Evolutionary conservation across 2,888 invertebrate species (phyloP), one percentile per base, ranked within the genome.

Genomic region (Thecophora atra): DNA sequence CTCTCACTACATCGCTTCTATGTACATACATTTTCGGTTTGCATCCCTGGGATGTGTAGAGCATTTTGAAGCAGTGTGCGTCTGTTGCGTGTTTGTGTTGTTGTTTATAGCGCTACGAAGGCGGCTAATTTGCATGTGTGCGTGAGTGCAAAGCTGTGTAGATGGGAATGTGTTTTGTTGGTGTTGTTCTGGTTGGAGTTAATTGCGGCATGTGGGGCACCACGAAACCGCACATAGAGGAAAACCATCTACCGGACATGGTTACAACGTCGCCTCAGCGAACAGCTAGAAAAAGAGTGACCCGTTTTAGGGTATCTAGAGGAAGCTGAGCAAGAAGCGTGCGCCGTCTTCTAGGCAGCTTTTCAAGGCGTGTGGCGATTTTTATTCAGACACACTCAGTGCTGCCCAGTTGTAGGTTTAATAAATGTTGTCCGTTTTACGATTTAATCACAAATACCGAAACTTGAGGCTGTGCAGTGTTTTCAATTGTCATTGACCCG

Each of bases 401-500:
- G n/a, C n/a, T n/a, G n/a, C n/a, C n/a, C n/a, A n/a, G n/a, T n/a
- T n/a, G n/a, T n/a, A n/a, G n/a, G n/a, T n/a, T n/a, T n/a, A n/a
- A n/a, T n/a, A n/a, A n/a, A n/a, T n/a, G n/a, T n/a, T n/a, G n/a
- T n/a, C n/a, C 44, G 44, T 44, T 44, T 7, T 44, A 44, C 44
- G 44, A 44, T 44, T 44, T 44, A 13, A 13, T 44, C 13, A 1
- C 47, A 37, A 17, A 47, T 17, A 24, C 64, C 28, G 24, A 13
- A 66, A 47, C 3, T 37, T 56, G 17, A 67, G 47, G 62, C 62
- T 60, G 47, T 47, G n/a, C n/a, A 70, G 51, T 26, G 51, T 70
- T 51, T 70, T 70, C 63, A 63, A 51, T 70, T 70, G 70, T 70
- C 70, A 70, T 70, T 70, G 70, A 70, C 70, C 70, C 63, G 63